phyloP scores from a whole-genome alignment of 2,113 vertebrate genomes.

The Percina caprodes region DNA sequence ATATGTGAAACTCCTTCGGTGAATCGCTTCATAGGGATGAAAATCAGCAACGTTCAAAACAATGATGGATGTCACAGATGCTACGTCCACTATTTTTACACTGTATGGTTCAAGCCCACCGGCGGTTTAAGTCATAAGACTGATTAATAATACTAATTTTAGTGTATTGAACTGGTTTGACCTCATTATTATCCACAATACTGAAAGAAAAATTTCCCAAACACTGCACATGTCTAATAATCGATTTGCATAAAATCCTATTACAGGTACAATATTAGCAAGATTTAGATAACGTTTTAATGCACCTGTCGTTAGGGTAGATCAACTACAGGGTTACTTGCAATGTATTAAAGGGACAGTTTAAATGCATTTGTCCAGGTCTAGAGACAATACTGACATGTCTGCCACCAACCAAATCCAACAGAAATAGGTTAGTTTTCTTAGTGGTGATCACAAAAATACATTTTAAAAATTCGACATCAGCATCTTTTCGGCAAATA shows the following conservation, averaged over 20 bases:
- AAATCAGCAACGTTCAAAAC: too few relatives aligned
- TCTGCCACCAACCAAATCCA: neutral
- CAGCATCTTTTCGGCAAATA: neutral
- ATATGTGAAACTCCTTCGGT: too few relatives aligned
- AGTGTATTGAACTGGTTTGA: neutral
- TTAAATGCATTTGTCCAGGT: neutral
- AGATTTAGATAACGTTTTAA: neutral
- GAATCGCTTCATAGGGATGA: too few relatives aligned
- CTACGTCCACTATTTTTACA: too few relatives aligned
- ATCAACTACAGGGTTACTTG: too few relatives aligned
- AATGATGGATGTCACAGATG: too few relatives aligned
- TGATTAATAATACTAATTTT: neutral
- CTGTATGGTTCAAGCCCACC: neutral
- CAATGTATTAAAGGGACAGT: too few relatives aligned
- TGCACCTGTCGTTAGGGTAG: too few relatives aligned
- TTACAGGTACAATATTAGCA: too few relatives aligned
- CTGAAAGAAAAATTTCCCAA: conserved; percentile 1
- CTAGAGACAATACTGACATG: neutral
- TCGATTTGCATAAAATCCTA: neutral
- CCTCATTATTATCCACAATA: neutral
- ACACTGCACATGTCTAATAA: neutral
- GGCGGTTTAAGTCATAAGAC: neutral
- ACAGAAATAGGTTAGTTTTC: neutral
- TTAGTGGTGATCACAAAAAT: neutral
- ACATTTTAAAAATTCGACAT: neutral